A percentile compares a stretch with the other conserved stretches of the same genome.
Evolutionary conservation across 1,140 invertebrate species (phyloP).

Genomic region (Cataglyphis hispanica): DNA sequence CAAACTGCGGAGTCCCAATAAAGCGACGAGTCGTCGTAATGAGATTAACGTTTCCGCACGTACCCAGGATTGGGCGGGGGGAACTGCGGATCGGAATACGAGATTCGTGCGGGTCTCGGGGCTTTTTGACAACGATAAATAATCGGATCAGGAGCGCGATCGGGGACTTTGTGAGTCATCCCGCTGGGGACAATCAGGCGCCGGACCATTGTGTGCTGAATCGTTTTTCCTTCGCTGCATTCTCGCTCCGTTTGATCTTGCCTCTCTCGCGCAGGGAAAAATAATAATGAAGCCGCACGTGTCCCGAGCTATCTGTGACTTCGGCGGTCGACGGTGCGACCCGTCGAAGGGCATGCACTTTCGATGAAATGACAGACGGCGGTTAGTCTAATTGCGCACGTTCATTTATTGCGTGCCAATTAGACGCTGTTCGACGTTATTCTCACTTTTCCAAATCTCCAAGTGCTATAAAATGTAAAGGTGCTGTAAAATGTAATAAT

Average conservation of each 20-base stretch:
- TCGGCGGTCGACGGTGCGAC: slow-evolving; percentile 2
- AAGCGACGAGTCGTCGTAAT: slow-evolving; percentile 72
- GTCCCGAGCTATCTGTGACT: slow-evolving; percentile 73
- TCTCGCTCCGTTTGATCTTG: slow-evolving; percentile 65
- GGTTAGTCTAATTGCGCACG: slow-evolving; percentile 47
- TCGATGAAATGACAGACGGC: slow-evolving; percentile 31
- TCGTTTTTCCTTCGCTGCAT: slow-evolving; percentile 68
- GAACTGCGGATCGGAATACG: slow-evolving; percentile 14
- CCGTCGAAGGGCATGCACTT: slow-evolving; percentile 35
- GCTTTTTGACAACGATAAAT: slow-evolving; percentile 83
- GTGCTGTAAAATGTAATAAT: background rate
- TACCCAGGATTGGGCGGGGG: slow-evolving; percentile 16
- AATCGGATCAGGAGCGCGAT: slow-evolving; percentile 82
- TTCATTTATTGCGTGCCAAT: slow-evolving; percentile 43
- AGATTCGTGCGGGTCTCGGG: slow-evolving; percentile 54
- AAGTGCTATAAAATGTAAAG: no score
- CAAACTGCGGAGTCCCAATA: slow-evolving; percentile 66
- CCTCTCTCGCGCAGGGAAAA: slow-evolving; percentile 47
- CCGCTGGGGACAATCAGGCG: slow-evolving; percentile 71
- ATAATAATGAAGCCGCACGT: slow-evolving; percentile 72
- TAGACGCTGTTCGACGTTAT: background rate
- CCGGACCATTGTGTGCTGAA: slow-evolving; percentile 64
- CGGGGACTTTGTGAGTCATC: slow-evolving; percentile 79
- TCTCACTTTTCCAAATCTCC: background rate
- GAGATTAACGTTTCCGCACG: slow-evolving; percentile 77